phyloP scores from a whole-genome alignment of 2,797 vertebrate genomes.

The Sebastiscus albofasciatus region DNA sequence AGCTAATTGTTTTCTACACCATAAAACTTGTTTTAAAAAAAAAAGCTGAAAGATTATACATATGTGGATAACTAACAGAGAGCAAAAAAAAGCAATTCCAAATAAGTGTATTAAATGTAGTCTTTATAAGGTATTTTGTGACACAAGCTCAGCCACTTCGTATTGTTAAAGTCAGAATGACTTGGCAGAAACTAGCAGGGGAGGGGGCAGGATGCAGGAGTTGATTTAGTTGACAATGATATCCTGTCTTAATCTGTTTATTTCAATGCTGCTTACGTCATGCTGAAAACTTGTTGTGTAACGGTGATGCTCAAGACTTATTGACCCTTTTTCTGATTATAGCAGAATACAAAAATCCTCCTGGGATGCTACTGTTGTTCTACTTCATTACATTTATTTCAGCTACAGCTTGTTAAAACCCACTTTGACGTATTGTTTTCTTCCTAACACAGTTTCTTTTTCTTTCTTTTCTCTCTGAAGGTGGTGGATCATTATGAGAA shows the following conservation, averaged over 20 bases:
- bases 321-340: background rate
- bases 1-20: background rate
- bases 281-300: conserved; percentile 24
- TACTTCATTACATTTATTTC: background rate
- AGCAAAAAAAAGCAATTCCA: background rate
- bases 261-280: conserved; percentile 45
- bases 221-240: conserved; percentile 40
- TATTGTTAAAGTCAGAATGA: conserved; percentile 60
- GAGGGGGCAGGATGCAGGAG: conserved; percentile 19
- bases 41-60: background rate
- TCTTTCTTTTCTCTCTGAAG: conserved; percentile 68
- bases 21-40: background rate
- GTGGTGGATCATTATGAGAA: conserved; percentile 99
- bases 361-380: background rate
- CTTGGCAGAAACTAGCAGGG: conserved; percentile 52
- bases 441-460: background rate
- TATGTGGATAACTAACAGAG: background rate
- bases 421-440: background rate
- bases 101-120: background rate
- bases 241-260: conserved; percentile 55
- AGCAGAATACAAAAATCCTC: background rate
- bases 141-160: background rate
- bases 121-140: background rate
- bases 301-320: background rate
- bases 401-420: background rate